These are phyloP conservation scores for Calephelis nemesis DNA, from an alignment of 1,140 invertebrate genomes.

Conservation along the genomic window DNA sequence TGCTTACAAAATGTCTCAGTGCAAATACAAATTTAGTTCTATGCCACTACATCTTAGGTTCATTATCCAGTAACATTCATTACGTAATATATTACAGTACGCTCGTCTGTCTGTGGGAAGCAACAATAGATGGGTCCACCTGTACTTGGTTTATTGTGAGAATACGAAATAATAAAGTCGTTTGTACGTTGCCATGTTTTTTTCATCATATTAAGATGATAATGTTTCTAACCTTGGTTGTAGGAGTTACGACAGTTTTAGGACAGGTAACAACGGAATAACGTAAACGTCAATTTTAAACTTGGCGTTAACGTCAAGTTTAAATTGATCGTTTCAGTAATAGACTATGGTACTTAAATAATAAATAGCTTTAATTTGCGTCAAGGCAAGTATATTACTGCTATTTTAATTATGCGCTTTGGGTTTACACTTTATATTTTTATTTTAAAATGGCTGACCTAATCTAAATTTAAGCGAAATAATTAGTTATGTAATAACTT, in stretches of 20 bases:
- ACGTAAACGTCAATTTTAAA: too few species aligned
- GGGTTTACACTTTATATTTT: too few species aligned
- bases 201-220: conserved; percentile 12
- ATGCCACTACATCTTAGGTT: background rate
- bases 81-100: conserved; percentile 6
- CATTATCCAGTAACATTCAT: background rate
- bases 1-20: background rate
- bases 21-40: background rate
- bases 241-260: background rate
- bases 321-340: too few species aligned
- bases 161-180: conserved; percentile 25
- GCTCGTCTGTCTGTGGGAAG: conserved; percentile 1
- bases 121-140: background rate
- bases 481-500: too few species aligned
- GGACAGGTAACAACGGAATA: too few species aligned
- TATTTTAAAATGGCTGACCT: too few species aligned
- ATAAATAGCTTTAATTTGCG: too few species aligned
- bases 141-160: conserved; percentile 22
- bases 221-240: conserved; percentile 16
- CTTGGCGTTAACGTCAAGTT: too few species aligned
- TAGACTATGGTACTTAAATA: too few species aligned
- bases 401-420: too few species aligned
- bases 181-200: conserved; percentile 4
- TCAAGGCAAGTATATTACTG: too few species aligned
- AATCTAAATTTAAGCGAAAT: too few species aligned